Evolutionary conservation across 2,113 vertebrate genomes (phyloP), one percentile per base, ranked within the genome.

Genomic region (Rhizomys pruinosus): DNA sequence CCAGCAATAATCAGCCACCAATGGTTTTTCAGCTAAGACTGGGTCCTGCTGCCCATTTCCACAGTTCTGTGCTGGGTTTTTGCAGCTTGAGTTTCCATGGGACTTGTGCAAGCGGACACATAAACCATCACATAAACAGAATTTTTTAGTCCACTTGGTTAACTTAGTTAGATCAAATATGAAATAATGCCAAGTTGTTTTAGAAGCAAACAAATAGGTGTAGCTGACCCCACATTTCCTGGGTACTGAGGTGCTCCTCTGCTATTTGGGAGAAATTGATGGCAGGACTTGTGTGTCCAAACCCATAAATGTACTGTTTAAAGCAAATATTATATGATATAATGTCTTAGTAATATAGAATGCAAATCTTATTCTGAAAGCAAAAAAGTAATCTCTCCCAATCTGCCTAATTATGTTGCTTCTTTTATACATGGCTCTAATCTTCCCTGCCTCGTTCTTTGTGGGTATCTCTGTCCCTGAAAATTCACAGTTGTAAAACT

Each of bases 161-260:
- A 89, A 96, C 84, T 69, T 44, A 16, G 37, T 77, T 74, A 96
- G 72, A 92, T 76, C 27, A 69, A 92, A 86, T 94, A 88, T 81
- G 59, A 96, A 94, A 89, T 71, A 69, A 95, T 71, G 27, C 84
- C 74, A 95, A 92, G 59, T 73, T 61, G 37, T 15, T 77, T 94
- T 47, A 59, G 11, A 95, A 44, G 63, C 11, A 84, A 97, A 92
- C 71, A 81, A 96, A 77, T 37, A 94, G 82, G 17, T 11, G 16
- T 59, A 87, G 57, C 59, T 93, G 57, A 89, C 42, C 78, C 32
- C n/a, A 47, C 17, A 7, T 72, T 96, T 94, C 79, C 68, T 52
- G 5, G 80, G 78, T 71, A 71, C n/a, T 71, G 32, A 89, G 81
- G 3, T 42, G 44, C 29, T 89, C 87, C 16, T 34, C 73, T 91